Base-by-base conservation (phyloP, 2,797 vertebrate genomes). In the Anableps anableps region DNA sequence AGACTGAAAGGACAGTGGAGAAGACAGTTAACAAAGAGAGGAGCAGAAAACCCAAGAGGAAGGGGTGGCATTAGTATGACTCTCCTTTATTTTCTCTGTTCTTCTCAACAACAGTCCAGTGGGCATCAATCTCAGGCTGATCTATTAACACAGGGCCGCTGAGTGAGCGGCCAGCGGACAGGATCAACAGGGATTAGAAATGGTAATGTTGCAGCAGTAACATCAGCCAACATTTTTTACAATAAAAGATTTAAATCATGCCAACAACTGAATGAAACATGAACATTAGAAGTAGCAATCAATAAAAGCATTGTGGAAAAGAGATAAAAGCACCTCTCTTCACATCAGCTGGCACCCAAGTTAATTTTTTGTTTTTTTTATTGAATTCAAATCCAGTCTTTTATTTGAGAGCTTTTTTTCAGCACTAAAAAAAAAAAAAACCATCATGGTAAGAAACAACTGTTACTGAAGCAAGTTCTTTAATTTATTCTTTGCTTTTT, bases 101-200 rank as follows among this genome's bases (percentile, higher is more conserved):
- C 80, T 45, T 62, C 66, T 79, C 77, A 75, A 94, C 90, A 92
- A 93, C 91, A 89, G 89, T 91, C 80, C 85, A 85, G 89, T 82
- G 88, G 88, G 86, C 91, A 91, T 94, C 92, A 86, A 92, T 93
- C 93, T 92, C 86, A 34, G 84, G 83, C 86, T 88, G 91, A 92
- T 92, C 92, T 93, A 88, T 91, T 92, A 89, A 92, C 90, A 88
- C 91, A 80, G 88, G 87, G 83, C 84, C 74, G 58, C 86, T 83
- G 88, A 88, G 78, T 71, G 81, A 92, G 84, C 83, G 71, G 90
- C 89, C 91, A 93, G 91, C 85, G 86, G 90, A 89, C 84, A 77
- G 81, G 86, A 91, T 89, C 86, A 86, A 89, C 90, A 85, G 3
- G 76, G 86, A 90, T 84, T 80, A 88, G 85, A 89, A 90, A 92